phyloP scores from a whole-genome alignment of 2,797 vertebrate species.

The Euphonia xanthogaster region DNA sequence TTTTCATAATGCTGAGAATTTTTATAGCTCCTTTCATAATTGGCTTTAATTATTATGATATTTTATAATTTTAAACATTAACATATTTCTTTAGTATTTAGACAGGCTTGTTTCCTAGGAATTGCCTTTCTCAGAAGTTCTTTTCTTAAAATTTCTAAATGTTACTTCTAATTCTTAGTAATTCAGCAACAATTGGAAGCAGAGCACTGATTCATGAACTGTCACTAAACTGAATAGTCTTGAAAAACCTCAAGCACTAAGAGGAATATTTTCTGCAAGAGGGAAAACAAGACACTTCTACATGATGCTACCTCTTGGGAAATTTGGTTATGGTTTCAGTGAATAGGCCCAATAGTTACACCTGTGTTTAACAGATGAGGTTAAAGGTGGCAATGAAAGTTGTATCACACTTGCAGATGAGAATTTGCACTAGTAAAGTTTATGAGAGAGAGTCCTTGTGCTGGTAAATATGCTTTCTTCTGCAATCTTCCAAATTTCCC shows the following conservation, averaged over 20 bases:
- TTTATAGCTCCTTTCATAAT: background rate
- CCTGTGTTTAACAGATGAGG: background rate
- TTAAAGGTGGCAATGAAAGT: background rate
- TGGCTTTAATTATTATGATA: background rate
- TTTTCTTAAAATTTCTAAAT: slow-evolving; percentile 4
- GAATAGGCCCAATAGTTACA: background rate
- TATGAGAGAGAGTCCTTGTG: background rate
- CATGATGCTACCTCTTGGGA: background rate
- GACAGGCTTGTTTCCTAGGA: background rate
- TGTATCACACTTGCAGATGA: background rate
- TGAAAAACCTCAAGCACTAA: background rate
- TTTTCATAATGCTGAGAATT: background rate
- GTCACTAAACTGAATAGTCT: background rate
- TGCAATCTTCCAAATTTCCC: background rate
- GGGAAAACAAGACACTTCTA: background rate
- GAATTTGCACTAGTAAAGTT: background rate
- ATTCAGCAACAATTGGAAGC: background rate
- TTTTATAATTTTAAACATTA: background rate
- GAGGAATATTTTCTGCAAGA: background rate
- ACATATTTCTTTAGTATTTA: background rate
- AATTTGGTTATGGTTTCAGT: background rate
- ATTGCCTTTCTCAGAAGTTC: slow-evolving; percentile 3
- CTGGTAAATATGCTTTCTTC: background rate
- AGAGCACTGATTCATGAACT: background rate
- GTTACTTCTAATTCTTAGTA: background rate